These are phyloP conservation scores for Emydocephalus ijimae DNA, from an alignment of 2,113 vertebrate genomes.

Conservation along the genomic window DNA sequence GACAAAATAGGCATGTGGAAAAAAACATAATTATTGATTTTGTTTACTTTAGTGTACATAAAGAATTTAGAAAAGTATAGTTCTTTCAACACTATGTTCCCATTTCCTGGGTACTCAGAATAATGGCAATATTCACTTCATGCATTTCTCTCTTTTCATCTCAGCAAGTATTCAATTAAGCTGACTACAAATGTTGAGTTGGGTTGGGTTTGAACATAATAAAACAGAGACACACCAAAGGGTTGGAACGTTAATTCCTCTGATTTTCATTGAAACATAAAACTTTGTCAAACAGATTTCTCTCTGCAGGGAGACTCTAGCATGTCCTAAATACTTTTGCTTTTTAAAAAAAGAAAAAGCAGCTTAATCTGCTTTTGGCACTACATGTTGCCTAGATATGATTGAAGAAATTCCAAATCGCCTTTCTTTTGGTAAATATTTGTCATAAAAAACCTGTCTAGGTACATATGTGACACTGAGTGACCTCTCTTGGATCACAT, in stretches of 20 bases:
- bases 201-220: background rate
- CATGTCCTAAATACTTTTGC: slow-evolving; percentile 20
- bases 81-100: background rate
- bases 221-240: background rate
- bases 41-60: background rate
- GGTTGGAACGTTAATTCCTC: background rate
- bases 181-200: background rate
- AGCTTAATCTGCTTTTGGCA: slow-evolving; percentile 11
- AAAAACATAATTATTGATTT: background rate
- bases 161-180: background rate
- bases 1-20: background rate
- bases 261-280: background rate
- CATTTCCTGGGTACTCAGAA: background rate
- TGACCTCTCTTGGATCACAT: background rate
- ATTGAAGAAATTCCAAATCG: slow-evolving; percentile 22
- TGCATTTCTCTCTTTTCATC: background rate
- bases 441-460: slow-evolving; percentile 4
- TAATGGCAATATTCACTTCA: background rate
- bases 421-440: slow-evolving; percentile 1
- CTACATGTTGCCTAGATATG: background rate
- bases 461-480: background rate
- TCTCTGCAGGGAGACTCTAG: background rate
- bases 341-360: slow-evolving; percentile 6
- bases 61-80: background rate
- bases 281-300: background rate